Evolutionary conservation across 2,888 invertebrate genomes (phyloP).

Genomic region (Agrypnus murinus): DNA sequence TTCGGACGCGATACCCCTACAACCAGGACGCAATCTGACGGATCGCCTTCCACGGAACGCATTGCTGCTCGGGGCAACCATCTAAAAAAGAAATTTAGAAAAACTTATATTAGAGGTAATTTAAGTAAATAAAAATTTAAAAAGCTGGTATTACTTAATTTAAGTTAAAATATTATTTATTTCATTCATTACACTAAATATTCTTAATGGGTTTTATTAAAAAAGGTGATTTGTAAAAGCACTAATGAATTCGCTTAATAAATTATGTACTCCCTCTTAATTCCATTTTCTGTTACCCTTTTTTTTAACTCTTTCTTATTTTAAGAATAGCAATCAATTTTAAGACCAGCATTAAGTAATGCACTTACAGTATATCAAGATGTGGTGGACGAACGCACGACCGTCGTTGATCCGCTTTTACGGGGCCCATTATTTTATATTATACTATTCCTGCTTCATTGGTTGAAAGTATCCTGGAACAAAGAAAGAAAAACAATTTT

Average conservation of each 20-base stretch:
- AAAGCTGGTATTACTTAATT: too few species aligned
- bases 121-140: too few species aligned
- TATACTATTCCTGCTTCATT: conserved; percentile 3
- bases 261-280: background rate
- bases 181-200: too few species aligned
- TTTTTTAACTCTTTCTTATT: too few species aligned
- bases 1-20: conserved; percentile 90
- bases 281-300: background rate
- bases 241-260: background rate
- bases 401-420: conserved; percentile 61
- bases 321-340: too few species aligned
- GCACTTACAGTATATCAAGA: conserved; percentile 60
- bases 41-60: conserved; percentile 88
- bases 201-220: too few species aligned
- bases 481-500: background rate
- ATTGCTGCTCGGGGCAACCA: conserved; percentile 89
- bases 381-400: conserved; percentile 59
- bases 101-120: too few species aligned
- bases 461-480: background rate
- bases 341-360: background rate
- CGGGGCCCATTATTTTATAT: conserved; percentile 63
- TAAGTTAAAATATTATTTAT: too few species aligned
- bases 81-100: conserved; percentile 70
- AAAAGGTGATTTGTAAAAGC: background rate
- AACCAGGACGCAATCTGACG: conserved; percentile 88